phyloP scores from a whole-genome alignment of 2,113 vertebrate genomes.

The Cyanistes caeruleus region DNA sequence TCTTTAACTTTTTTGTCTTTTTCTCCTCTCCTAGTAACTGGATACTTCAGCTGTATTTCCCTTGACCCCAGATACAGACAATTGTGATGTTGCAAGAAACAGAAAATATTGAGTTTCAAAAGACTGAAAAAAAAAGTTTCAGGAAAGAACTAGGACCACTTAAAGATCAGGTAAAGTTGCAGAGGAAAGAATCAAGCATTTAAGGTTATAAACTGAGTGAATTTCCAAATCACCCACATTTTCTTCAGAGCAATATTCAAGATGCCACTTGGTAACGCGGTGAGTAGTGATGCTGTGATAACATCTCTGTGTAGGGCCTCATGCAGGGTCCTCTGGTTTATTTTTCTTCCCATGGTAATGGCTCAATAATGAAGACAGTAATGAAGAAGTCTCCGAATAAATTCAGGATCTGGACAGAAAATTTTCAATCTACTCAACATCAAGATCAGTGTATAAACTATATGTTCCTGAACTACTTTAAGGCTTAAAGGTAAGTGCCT shows the following conservation, averaged over 20 bases:
- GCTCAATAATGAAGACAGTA: background rate
- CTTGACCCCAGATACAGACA: background rate
- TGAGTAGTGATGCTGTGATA: background rate
- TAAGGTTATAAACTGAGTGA: background rate
- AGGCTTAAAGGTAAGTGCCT: background rate
- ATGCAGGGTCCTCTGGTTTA: background rate
- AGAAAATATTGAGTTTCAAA: background rate
- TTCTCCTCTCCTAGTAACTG: background rate
- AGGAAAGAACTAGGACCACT: background rate
- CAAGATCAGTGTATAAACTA: background rate
- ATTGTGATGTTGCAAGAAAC: background rate
- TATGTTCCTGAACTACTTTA: background rate
- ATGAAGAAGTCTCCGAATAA: background rate
- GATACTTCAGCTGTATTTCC: background rate
- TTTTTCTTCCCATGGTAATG: background rate
- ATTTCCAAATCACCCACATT: background rate
- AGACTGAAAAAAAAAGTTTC: background rate
- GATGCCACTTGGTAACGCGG: background rate
- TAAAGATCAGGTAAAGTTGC: background rate
- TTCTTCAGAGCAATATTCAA: background rate
- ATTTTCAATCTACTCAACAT: background rate
- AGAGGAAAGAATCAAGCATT: background rate
- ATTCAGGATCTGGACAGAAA: background rate
- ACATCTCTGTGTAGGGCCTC: background rate
- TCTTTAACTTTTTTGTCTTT: background rate